Percentiles rank a stretch among this genome's conserved stretches.
Evolutionary conservation across 2,888 invertebrate genomes (phyloP).

Genomic region (Melanostoma scalare): DNA sequence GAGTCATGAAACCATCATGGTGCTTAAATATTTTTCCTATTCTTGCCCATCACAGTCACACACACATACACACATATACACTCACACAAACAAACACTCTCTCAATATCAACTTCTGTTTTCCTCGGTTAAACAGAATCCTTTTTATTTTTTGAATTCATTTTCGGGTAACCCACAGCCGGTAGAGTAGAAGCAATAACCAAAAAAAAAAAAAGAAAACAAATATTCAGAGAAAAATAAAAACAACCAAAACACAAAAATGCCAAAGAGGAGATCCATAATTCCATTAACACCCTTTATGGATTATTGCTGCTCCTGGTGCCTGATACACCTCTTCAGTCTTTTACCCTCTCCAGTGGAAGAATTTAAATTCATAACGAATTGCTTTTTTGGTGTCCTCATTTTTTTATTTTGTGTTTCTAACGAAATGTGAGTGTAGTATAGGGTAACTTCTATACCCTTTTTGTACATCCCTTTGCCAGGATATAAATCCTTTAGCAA

Average conservation of each 20-base stretch:
- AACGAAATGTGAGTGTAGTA: constrained; percentile 46
- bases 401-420: constrained; percentile 26
- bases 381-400: constrained; percentile 53
- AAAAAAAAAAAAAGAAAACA: background rate
- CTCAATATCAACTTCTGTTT: constrained; percentile 41
- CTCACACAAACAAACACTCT: background rate
- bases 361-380: constrained; percentile 73
- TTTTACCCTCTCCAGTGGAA: constrained; percentile 31
- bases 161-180: constrained; percentile 37
- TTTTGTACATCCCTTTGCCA: constrained; percentile 33
- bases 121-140: constrained; percentile 28
- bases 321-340: constrained; percentile 18
- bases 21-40: constrained; percentile 40
- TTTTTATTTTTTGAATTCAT: constrained; percentile 30
- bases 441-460: constrained; percentile 26
- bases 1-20: constrained; percentile 63
- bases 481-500: constrained; percentile 72
- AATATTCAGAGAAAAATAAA: constrained; percentile 17
- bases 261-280: constrained; percentile 62
- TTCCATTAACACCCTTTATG: constrained; percentile 72
- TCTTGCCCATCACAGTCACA: constrained; percentile 7
- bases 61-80: background rate
- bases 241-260: constrained; percentile 29
- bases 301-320: constrained; percentile 64
- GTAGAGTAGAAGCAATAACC: constrained; percentile 10